Evolutionary conservation across 2,797 vertebrate genomes (phyloP), one percentile per base, ranked within the genome.

Genomic region (Lithobates pipiens): DNA sequence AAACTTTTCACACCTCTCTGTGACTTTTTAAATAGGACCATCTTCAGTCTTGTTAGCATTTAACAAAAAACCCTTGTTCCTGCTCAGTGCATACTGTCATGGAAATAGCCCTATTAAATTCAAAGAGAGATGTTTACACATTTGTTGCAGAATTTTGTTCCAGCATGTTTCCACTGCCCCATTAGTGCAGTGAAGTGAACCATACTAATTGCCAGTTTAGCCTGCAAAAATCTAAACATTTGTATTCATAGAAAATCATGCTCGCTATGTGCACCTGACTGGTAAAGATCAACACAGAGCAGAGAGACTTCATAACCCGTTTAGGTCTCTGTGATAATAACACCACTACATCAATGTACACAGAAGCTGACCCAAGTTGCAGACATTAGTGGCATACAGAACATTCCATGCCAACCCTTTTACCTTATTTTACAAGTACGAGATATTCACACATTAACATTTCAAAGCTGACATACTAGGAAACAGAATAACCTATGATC

Each of bases 341-440:
- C 69, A 72, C 32, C 63, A 29, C 25, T 80, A 15, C 73, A 71
- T 77, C 73, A 63, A 25, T 80, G 61, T 76, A 13, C 76, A 72
- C 18, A 63, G 42, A 27, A 80, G 39, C 69, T 50, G 29, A 50
- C 46, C 39, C 15, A 69, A 76, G 44, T 76, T 29, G 25, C n/a
- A 76, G 68, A 82, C 80, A 82, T 73, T 50, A 36, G 25, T 74
- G 50, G 80, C 80, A 76, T 57, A 83, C 23, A 74, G 80, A 73
- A 82, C 72, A 79, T 85, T 74, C 61, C 76, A 72, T 84, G 68
- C 63, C 81, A 76, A 29, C n/a, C 50, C 32, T 16, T 29, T 68
- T 75, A 76, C 77, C 63, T 76, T 83, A 29, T 44, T 54, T 80
- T 80, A 23, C 54, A 44, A 65, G 67, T 67, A 11, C 61, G 13